A percentile compares a stretch with the other conserved stretches of the same genome.
These are phyloP conservation scores for Parotia lawesii DNA, from an alignment of 2,113 vertebrate species.

Conservation along the genomic window DNA sequence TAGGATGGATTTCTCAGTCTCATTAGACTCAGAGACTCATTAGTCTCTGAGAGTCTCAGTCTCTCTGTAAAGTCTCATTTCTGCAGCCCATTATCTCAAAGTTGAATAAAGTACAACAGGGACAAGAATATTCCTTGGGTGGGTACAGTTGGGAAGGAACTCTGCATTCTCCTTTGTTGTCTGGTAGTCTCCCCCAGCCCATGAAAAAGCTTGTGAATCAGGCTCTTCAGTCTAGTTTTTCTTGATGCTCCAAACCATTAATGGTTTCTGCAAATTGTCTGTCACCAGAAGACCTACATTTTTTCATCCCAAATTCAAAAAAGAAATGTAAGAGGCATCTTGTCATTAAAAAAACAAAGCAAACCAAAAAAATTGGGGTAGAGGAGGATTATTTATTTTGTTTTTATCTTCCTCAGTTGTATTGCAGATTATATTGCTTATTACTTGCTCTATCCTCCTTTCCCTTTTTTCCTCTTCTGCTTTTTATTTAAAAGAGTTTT, in stretches of 20 bases:
- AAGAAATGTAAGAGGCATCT: neutral
- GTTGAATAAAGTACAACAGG: neutral
- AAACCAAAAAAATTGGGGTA: neutral
- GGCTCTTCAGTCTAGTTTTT: neutral
- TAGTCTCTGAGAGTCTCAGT: too few relatives aligned
- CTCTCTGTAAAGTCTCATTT: neutral
- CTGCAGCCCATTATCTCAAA: neutral
- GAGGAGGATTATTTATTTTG: neutral
- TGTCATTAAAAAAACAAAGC: neutral
- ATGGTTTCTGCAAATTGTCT: neutral
- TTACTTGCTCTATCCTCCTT: neutral
- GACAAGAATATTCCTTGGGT: neutral
- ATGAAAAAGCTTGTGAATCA: neutral
- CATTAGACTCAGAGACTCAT: too few relatives aligned
- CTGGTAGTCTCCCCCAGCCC: neutral
- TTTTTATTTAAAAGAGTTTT: constrained; percentile 14
- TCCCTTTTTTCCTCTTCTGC: neutral
- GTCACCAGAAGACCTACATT: neutral
- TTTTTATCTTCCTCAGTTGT: neutral
- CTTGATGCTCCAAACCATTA: neutral
- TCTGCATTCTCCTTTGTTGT: neutral
- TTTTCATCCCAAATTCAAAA: neutral
- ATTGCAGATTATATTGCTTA: neutral
- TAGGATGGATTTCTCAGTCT: neutral
- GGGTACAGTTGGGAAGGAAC: neutral